Base-by-base conservation (phyloP, 1,140 invertebrate genomes). In the Heliothis subflexa region DNA sequence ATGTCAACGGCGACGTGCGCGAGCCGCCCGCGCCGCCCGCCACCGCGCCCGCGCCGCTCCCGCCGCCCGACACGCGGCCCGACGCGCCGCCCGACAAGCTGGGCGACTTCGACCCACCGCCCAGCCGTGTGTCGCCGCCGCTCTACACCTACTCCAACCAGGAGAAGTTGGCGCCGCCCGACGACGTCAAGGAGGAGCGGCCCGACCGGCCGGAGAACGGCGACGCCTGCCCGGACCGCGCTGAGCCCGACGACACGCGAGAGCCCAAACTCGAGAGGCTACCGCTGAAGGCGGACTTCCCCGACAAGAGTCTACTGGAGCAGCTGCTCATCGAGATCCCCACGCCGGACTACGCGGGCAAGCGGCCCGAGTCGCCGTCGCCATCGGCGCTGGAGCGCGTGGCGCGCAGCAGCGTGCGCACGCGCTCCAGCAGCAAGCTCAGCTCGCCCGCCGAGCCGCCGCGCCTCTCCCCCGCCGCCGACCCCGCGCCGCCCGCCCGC, bases 261-360 rank as follows among this genome's bases (percentile, higher is more conserved):
- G 87, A 92, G 74, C 76, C 83, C 18, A 91, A 91, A 73, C 57
- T 90, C 0, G 90, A 93, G 66, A 85, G 93, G 84, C 54, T 94
- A 62, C 89, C 92, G n/a, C 81, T 95, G 7, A 94, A 95, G 73
- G 94, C 92, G n/a, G 93, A 95, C 74, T 95, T 95, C 81, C 93
- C 94, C 3, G 94, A 95, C 77, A 97, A 97, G 85, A 97, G 96
- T 55, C 91, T 97, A 50, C 89, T 97, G 9, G 97, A 97, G 86
- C 97, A 97, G 85, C 93, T 97, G 70, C 93, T 97, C 0, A 97
- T 97, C 82, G 97, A 97, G 84, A 98, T 97, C 79, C 97, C 97
- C 3, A 95, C 95, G 71, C 89, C 91, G 5, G 96, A 96, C 40
- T 95, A 94, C 66, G 92, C 90, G 14, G 95, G 95, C 10, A 96